Conservation (phyloP, 2,797 vertebrate genomes). For the Danionella dracula region DNA sequence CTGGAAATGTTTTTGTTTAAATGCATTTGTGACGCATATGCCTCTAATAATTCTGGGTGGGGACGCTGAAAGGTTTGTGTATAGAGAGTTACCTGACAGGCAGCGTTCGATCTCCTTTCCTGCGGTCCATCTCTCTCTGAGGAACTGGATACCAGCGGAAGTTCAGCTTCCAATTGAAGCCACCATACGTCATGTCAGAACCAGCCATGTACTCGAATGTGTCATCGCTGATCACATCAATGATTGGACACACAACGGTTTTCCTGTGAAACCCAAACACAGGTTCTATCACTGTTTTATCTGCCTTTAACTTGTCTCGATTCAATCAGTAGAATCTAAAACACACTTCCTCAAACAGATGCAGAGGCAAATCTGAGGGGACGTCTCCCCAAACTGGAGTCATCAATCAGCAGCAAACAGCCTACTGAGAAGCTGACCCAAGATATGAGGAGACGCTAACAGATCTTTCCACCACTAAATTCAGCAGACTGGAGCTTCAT, state of each 20-base stretch:
- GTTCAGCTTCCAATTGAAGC: constrained; percentile 98
- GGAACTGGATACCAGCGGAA: constrained; percentile 98
- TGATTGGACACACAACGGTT: constrained; percentile 84
- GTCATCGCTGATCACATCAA: constrained; percentile 93
- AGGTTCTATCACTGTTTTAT: background rate
- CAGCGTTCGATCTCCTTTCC: constrained; percentile 93
- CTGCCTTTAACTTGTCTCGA: too few species aligned
- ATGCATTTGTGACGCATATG: too few species aligned
- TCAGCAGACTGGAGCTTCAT: constrained; percentile 15
- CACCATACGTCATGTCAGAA: constrained; percentile 97
- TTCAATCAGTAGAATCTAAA: background rate
- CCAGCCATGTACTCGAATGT: constrained; percentile 98
- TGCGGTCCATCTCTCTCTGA: constrained; percentile 95
- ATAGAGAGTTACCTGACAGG: constrained; percentile 89
- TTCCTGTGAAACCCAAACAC: constrained; percentile 57
- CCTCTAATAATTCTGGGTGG: too few species aligned
- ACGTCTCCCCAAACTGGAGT: constrained; percentile 28
- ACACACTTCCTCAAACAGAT: constrained; percentile 28
- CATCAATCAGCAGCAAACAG: constrained; percentile 35
- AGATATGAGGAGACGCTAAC: constrained; percentile 6
- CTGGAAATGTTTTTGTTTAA: too few species aligned
- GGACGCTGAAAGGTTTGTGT: too few species aligned
- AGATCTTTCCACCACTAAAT: constrained; percentile 12
- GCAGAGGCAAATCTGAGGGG: constrained; percentile 33
- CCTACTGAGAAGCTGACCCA: constrained; percentile 12